These are phyloP conservation scores for Halesus radiatus DNA, from an alignment of 1,140 invertebrate genomes.

Conservation along the genomic window DNA sequence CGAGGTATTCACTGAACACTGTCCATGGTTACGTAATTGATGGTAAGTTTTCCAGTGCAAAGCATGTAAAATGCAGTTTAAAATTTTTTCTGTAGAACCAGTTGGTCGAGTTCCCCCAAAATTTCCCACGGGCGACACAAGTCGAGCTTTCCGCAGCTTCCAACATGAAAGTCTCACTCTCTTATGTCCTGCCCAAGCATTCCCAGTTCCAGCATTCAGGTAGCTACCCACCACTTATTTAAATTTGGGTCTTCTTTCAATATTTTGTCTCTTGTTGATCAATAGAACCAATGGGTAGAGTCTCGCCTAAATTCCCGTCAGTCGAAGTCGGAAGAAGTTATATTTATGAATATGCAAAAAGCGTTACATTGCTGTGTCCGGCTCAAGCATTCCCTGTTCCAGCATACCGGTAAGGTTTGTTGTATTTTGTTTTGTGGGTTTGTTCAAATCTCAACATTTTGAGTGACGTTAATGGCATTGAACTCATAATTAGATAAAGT, in stretches of 20 bases:
- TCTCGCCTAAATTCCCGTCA: constrained; percentile 71
- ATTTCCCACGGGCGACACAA: constrained; percentile 79
- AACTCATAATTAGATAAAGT: constrained; percentile 26
- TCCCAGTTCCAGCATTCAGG: constrained; percentile 80
- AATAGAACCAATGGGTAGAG: constrained; percentile 72
- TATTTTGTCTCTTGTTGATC: constrained; percentile 37
- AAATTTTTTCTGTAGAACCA: constrained; percentile 73
- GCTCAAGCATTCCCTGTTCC: constrained; percentile 82
- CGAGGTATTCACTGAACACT: too few relatives aligned
- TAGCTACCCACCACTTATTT: constrained; percentile 61
- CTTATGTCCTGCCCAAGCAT: constrained; percentile 80
- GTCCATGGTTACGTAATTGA: too few relatives aligned
- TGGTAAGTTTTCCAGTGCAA: too few relatives aligned
- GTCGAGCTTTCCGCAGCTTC: constrained; percentile 73
- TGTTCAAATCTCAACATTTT: constrained; percentile 40
- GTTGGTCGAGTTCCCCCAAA: constrained; percentile 82
- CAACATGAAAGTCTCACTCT: constrained; percentile 72
- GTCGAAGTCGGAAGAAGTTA: constrained; percentile 71
- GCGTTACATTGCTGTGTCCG: constrained; percentile 77
- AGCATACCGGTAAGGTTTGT: constrained; percentile 72
- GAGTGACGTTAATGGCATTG: not conserved
- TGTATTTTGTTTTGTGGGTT: constrained; percentile 9
- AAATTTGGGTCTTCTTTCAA: not conserved
- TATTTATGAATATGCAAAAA: constrained; percentile 55
- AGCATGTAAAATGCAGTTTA: too few relatives aligned